Base-by-base conservation (phyloP, 2,113 vertebrate species). In the Lanius collurio region DNA sequence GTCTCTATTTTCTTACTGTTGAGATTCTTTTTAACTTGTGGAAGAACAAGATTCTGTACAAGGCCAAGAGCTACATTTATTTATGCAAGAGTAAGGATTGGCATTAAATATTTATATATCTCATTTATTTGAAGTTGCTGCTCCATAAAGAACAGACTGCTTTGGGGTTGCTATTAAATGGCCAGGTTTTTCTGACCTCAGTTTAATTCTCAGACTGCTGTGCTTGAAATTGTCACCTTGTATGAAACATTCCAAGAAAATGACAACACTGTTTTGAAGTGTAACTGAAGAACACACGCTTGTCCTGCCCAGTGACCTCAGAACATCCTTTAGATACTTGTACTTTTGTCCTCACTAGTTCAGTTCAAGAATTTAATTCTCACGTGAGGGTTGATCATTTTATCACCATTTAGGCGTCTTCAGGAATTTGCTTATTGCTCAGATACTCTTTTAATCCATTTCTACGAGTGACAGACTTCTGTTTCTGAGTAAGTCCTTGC, bases 191-290 rank as follows among this genome's bases (percentile, higher is more conserved):
- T 78, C 53, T 93, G 94, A 84, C 52, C 80, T 68, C 60, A 16
- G n/a, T 91, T 91, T 78, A 84, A 64, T 89, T 92, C 65, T 92
- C 53, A 63, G 41, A 26, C 52, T 68, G 21, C 83, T 87, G 33
- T 89, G 52, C 77, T 89, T 86, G 47, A 92, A 83, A 63, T 78
- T 75, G 62, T 87, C 76, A 71, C 87, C 78, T 92, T 91, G 33
- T 53, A n/a, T 84, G 39, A 92, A 80, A 64, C 44, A 44, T 73
- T 95, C 74, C 89, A 91, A 91, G 89, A 91, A 93, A 91, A 92
- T 62, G 87, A 64, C 81, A 82, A 44, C 56, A 37, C 56, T 77
- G 7, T 67, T 82, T 49, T 79, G 77, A 94, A 91, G 73, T 71
- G 56, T 84, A 75, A 87, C 65, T 75, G 83, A 94, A 79, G 56